Evolutionary conservation across 1,140 invertebrate genomes (phyloP).

Genomic region (Tetramorium simillimum): DNA sequence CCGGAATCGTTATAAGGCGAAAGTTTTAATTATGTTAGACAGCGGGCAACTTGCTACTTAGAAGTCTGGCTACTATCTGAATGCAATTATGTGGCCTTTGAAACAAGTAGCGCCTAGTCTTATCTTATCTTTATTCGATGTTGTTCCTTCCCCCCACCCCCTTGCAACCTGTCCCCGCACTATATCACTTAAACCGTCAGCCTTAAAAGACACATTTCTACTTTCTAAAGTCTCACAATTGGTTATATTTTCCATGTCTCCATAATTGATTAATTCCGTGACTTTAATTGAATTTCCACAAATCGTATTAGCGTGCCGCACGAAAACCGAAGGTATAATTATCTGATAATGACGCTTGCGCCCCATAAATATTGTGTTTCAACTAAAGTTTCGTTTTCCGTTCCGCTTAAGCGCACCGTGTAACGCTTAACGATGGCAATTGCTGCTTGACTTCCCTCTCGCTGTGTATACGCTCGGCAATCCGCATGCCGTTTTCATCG

Average conservation of each 20-base stretch:
- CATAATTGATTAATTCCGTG: neutral
- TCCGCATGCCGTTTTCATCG: constrained; percentile 26
- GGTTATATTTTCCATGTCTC: neutral
- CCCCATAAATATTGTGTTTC: neutral
- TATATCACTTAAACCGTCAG: neutral
- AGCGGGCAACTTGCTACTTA: constrained; percentile 76
- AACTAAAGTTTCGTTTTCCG: neutral
- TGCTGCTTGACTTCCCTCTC: constrained; percentile 9
- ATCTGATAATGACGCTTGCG: neutral
- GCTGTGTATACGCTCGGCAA: neutral
- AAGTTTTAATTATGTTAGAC: constrained; percentile 77
- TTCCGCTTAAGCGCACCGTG: neutral
- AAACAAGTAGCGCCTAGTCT: constrained; percentile 48
- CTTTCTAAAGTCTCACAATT: neutral
- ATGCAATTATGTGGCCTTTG: constrained; percentile 78
- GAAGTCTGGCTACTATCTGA: constrained; percentile 74
- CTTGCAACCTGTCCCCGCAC: constrained; percentile 6
- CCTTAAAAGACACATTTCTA: neutral
- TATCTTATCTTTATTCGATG: constrained; percentile 51
- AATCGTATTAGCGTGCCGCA: neutral
- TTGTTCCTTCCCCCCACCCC: neutral
- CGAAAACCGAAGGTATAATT: neutral
- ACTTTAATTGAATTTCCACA: constrained; percentile 19
- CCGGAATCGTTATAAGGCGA: constrained; percentile 50
- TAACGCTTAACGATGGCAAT: constrained; percentile 3